Conservation (phyloP, 2,797 vertebrate genomes). For the Hydrophis major region DNA sequence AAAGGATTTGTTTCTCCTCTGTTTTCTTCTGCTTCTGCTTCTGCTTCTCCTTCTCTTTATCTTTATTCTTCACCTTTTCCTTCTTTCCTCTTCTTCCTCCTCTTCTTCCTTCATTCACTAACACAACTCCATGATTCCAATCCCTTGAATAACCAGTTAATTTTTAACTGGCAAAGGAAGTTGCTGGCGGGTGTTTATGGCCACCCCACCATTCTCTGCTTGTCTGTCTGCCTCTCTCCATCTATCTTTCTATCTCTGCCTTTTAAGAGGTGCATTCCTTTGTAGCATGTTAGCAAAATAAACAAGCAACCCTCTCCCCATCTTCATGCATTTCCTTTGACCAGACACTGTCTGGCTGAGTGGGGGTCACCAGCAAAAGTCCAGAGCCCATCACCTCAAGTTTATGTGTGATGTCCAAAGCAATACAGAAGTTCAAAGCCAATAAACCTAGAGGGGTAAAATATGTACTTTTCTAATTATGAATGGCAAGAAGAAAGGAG, state of each 20-base stretch:
- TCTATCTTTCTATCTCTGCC: constrained; percentile 35
- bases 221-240: constrained; percentile 45
- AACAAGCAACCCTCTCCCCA: constrained; percentile 58
- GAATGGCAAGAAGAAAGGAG: constrained; percentile 16
- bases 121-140: constrained; percentile 68
- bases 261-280: constrained; percentile 46
- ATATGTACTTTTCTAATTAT: constrained; percentile 56
- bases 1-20: constrained; percentile 70
- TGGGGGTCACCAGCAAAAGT: constrained; percentile 67
- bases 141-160: constrained; percentile 70
- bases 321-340: constrained; percentile 43
- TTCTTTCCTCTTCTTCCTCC: not conserved
- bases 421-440: constrained; percentile 81
- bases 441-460: constrained; percentile 68
- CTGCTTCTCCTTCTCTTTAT: not conserved
- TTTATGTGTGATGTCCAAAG: constrained; percentile 80
- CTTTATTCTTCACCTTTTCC: not conserved
- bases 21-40: constrained; percentile 68
- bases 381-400: constrained; percentile 75
- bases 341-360: constrained; percentile 49
- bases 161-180: constrained; percentile 77
- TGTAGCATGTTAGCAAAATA: constrained; percentile 54
- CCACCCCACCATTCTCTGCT: constrained; percentile 49
- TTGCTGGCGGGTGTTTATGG: constrained; percentile 56
- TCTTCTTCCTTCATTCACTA: constrained; percentile 48